Conservation (phyloP, 2,113 vertebrate genomes). For the Lepidothrix coronata region DNA sequence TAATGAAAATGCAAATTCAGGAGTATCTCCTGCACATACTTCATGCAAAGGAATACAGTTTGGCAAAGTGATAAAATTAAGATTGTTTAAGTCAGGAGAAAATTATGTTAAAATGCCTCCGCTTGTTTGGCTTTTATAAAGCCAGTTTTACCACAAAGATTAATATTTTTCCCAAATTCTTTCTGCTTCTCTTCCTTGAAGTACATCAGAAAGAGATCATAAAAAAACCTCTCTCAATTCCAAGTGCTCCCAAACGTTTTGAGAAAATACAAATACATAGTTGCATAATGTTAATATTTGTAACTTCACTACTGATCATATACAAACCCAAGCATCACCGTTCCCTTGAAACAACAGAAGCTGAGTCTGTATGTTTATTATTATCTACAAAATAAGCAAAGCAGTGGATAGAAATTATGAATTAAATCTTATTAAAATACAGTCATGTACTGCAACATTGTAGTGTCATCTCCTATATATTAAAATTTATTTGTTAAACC, state of each 20-base stretch:
- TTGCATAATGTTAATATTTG: not conserved
- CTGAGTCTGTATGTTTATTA: not conserved
- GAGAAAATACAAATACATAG: not conserved
- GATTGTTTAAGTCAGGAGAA: slow-evolving; percentile 47
- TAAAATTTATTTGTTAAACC: not conserved
- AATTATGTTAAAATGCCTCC: slow-evolving; percentile 38
- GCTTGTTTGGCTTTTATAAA: slow-evolving; percentile 25
- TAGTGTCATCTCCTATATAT: not conserved
- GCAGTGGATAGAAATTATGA: not conserved
- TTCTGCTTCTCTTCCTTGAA: not conserved
- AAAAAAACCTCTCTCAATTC: not conserved
- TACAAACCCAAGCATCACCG: not conserved
- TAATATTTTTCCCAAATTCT: not conserved
- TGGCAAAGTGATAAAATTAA: slow-evolving; percentile 71
- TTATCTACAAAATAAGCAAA: not conserved
- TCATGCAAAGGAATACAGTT: slow-evolving; percentile 58
- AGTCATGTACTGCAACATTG: not conserved
- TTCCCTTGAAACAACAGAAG: not conserved
- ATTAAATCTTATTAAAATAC: not conserved
- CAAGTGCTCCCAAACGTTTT: not conserved
- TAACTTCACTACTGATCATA: not conserved
- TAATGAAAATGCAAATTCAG: slow-evolving; percentile 80
- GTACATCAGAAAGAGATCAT: not conserved
- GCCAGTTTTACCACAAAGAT: slow-evolving; percentile 25
- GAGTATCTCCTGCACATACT: slow-evolving; percentile 41